phyloP scores from a whole-genome alignment of 2,888 invertebrate genomes.

The Galerucella calmariensis region DNA sequence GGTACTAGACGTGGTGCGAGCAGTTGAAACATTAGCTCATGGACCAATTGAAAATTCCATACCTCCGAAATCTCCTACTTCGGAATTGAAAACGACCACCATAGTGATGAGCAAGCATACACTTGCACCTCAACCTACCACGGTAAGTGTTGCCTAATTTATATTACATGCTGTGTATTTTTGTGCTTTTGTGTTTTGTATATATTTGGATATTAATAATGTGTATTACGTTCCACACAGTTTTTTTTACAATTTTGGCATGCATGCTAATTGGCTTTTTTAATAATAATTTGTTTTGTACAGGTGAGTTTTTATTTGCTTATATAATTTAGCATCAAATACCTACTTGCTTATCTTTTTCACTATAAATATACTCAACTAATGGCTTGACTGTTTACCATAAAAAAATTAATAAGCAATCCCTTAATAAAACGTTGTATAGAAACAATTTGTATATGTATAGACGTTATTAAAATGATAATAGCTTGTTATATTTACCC shows the following conservation, averaged over 20 bases:
- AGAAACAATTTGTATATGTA: slow-evolving; percentile 16
- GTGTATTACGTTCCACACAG: neutral
- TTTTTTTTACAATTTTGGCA: neutral
- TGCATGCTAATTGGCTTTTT: slow-evolving; percentile 13
- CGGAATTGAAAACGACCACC: slow-evolving; percentile 83
- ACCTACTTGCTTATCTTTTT: slow-evolving; percentile 8
- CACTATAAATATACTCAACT: slow-evolving; percentile 25
- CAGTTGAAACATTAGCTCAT: slow-evolving; percentile 79
- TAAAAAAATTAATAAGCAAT: slow-evolving; percentile 18
- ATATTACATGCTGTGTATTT: slow-evolving; percentile 25
- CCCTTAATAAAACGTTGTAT: slow-evolving; percentile 18
- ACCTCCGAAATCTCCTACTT: slow-evolving; percentile 80
- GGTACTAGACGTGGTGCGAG: slow-evolving; percentile 84
- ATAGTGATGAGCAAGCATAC: slow-evolving; percentile 96
- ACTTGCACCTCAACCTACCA: slow-evolving; percentile 76
- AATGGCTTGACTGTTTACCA: slow-evolving; percentile 36
- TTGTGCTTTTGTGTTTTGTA: slow-evolving; percentile 45
- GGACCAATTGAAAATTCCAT: slow-evolving; percentile 68
- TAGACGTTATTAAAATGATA: slow-evolving; percentile 2
- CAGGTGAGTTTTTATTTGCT: slow-evolving; percentile 35
- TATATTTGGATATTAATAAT: neutral
- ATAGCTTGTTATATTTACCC: slow-evolving; percentile 18
- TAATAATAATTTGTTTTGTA: slow-evolving; percentile 7
- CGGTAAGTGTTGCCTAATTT: slow-evolving; percentile 65
- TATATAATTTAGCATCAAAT: slow-evolving; percentile 42